phyloP scores from a whole-genome alignment of 1,140 invertebrate species.

The Diorhabda carinulata region DNA sequence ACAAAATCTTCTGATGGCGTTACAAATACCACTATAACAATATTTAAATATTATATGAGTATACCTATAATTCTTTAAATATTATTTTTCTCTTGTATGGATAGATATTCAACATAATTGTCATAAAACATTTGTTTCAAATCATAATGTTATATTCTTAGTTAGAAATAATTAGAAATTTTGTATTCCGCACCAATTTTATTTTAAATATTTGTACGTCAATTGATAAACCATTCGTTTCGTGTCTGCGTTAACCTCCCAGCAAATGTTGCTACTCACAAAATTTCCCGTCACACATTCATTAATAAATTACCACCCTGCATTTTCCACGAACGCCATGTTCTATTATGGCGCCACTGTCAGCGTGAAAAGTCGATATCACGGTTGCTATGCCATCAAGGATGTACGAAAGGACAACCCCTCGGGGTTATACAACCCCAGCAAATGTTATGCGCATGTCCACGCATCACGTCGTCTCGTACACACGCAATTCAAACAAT shows the following conservation, averaged over 20 bases:
- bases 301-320: constrained; percentile 2
- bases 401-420: constrained; percentile 7
- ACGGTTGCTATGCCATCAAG: constrained; percentile 24
- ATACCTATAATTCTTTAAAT: too few relatives aligned
- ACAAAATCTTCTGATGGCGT: neutral
- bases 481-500: constrained; percentile 12
- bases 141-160: too few relatives aligned
- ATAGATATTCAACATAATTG: too few relatives aligned
- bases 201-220: too few relatives aligned
- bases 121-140: too few relatives aligned
- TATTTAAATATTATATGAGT: too few relatives aligned
- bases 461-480: constrained; percentile 12
- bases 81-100: too few relatives aligned
- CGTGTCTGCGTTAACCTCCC: neutral
- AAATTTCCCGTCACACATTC: neutral
- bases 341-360: constrained; percentile 22
- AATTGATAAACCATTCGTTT: too few relatives aligned
- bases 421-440: constrained; percentile 4
- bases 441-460: constrained; percentile 18
- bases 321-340: constrained; percentile 15
- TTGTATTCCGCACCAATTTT: too few relatives aligned
- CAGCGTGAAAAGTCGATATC: constrained; percentile 28
- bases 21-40: too few relatives aligned
- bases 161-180: too few relatives aligned
- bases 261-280: neutral